Conservation (phyloP, 2,888 invertebrate genomes). For the Amiota mariae region DNA sequence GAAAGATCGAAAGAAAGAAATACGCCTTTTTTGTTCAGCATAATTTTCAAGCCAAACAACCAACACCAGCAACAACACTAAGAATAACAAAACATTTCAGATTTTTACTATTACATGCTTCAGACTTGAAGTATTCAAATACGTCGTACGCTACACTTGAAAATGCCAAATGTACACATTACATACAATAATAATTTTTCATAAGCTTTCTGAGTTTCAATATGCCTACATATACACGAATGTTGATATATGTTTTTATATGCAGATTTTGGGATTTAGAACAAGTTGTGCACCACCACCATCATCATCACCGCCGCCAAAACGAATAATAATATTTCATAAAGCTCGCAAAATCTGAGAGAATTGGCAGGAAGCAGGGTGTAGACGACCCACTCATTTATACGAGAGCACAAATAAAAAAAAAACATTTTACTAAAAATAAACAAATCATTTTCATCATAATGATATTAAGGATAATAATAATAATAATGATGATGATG, state of each 20-base stretch:
- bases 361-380: too few species aligned
- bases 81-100: too few species aligned
- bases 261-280: constrained; percentile 59
- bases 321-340: constrained; percentile 64
- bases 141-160: constrained; percentile 17
- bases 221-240: background rate
- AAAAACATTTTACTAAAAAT: constrained; percentile 4
- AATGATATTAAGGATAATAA: background rate
- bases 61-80: constrained; percentile 18
- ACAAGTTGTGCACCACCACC: constrained; percentile 59
- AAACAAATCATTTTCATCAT: background rate
- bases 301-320: too few species aligned
- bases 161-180: constrained; percentile 57
- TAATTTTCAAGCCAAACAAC: constrained; percentile 50
- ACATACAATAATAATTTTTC: constrained; percentile 65
- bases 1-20: constrained; percentile 12
- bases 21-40: constrained; percentile 62
- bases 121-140: too few species aligned
- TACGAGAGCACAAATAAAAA: background rate
- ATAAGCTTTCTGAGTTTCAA: constrained; percentile 29
- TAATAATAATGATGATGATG: constrained; percentile 2
- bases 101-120: too few species aligned
- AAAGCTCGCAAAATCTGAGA: constrained; percentile 16
- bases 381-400: constrained; percentile 6
- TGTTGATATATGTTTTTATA: constrained; percentile 36